Base-by-base conservation (phyloP, 2,888 invertebrate genomes). In the Acanthosoma haemorrhoidale region DNA sequence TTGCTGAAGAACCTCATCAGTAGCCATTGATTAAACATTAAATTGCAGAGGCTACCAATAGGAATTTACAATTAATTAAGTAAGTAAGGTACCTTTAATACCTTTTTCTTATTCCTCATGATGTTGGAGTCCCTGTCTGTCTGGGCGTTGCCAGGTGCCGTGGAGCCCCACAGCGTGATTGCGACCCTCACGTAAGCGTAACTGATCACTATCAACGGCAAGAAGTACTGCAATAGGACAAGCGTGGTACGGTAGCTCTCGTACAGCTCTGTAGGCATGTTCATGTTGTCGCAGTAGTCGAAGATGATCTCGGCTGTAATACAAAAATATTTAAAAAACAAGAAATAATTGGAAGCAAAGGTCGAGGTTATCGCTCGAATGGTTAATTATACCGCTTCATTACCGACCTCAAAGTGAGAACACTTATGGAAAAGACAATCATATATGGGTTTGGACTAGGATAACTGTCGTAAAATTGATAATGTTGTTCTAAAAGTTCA, bases 191-290 rank as follows among this genome's bases (percentile, higher is more conserved):
- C 79, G 77, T 86, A 86, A 6, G 84, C 84, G 71, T 80, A 82
- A 67, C 81, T 80, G 68, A 86, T 84, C 64, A 86, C 80, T 51
- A 81, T 74, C 72, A 86, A 79, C 0, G 86, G 86, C 4, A 84
- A 77, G 69, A 85, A 79, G 76, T 85, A 86, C 74, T 80, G 84
- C 9, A 85, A 82, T 77, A 86, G 80, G 70, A 85, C 85, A 72
- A 86, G 78, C 6, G 85, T 76, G 43, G 83, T 80, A 72, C 84
- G 80, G 78, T 86, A 87, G 72, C 83, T 83, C 69, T 84, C 80
- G 80, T 86, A 80, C 4, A 83, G 83, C 74, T 82, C 79, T 31
- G 81, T 80, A 32, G 84, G 84, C 73, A 86, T 81, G 75, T 85
- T 84, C 70, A 81, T 82, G 58, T 84, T 82, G 38, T 80, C 79